Evolutionary conservation across 1,140 invertebrate species (phyloP).

Genomic region (Schmidtea mediterranea): DNA sequence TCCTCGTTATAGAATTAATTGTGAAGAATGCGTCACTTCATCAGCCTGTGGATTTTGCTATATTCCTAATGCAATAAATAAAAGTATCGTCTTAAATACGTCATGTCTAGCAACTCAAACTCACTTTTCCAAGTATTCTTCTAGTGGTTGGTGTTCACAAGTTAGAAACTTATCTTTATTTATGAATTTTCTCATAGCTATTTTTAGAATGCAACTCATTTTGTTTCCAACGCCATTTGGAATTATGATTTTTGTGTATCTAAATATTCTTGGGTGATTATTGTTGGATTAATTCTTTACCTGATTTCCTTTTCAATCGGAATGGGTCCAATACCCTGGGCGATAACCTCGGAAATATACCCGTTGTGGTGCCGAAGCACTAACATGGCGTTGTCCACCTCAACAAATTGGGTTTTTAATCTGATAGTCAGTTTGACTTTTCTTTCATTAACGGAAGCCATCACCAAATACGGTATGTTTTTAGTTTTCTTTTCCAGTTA

Average conservation of each 20-base stretch:
- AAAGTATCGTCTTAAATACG: constrained; percentile 15
- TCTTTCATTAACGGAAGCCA: constrained; percentile 28
- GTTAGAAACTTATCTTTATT: background rate
- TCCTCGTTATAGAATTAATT: constrained; percentile 17
- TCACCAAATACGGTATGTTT: constrained; percentile 29
- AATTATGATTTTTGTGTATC: constrained; percentile 12
- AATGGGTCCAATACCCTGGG: constrained; percentile 40
- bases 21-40: constrained; percentile 25
- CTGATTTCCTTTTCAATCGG: constrained; percentile 33
- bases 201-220: constrained; percentile 9
- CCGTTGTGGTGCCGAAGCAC: constrained; percentile 35
- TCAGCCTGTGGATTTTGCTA: constrained; percentile 31
- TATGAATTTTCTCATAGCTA: constrained; percentile 17
- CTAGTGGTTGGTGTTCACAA: constrained; percentile 5
- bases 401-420: constrained; percentile 36
- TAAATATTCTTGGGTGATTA: constrained; percentile 29
- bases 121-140: background rate
- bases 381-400: constrained; percentile 33
- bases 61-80: constrained; percentile 8
- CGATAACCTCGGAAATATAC: constrained; percentile 38
- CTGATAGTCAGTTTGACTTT: constrained; percentile 36
- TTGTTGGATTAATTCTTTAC: constrained; percentile 30
- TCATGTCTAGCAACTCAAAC: constrained; percentile 12
- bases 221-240: constrained; percentile 10
- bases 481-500: background rate